phyloP scores from a whole-genome alignment of 1,140 invertebrate species.

The Brachionus koreanus region DNA sequence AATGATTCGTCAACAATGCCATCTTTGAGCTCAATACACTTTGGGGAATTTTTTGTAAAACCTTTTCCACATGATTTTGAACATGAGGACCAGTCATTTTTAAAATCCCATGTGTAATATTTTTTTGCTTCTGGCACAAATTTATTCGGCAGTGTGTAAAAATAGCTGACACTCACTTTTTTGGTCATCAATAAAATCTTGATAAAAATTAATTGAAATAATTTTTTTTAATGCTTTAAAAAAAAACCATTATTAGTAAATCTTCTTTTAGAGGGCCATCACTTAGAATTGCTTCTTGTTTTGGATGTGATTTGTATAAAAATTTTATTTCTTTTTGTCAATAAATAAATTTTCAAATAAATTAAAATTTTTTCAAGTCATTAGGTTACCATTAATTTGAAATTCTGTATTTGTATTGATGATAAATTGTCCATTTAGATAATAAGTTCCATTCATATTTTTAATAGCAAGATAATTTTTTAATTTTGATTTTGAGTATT shows the following conservation, averaged over 20 bases:
- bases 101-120: conserved; percentile 29
- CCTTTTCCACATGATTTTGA: conserved; percentile 39
- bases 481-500: neutral
- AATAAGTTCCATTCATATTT: conserved; percentile 68
- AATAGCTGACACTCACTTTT: neutral
- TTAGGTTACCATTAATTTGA: neutral
- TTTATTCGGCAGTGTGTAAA: neutral
- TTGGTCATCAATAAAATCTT: neutral
- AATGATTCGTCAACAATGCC: conserved; percentile 18
- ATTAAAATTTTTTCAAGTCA: neutral
- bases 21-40: neutral
- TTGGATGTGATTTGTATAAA: neutral
- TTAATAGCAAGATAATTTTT: conserved; percentile 65
- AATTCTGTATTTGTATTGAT: neutral
- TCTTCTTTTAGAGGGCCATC: neutral
- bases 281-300: neutral
- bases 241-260: conserved; percentile 12
- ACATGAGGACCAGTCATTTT: conserved; percentile 38
- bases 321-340: neutral
- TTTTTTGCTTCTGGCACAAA: conserved; percentile 2
- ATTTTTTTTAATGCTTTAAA: neutral
- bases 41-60: neutral
- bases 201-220: neutral
- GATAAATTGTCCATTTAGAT: conserved; percentile 66
- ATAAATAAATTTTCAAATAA: neutral